These are phyloP conservation scores for Philotrypesis tridentata DNA, from an alignment of 1,140 invertebrate genomes.

Conservation along the genomic window DNA sequence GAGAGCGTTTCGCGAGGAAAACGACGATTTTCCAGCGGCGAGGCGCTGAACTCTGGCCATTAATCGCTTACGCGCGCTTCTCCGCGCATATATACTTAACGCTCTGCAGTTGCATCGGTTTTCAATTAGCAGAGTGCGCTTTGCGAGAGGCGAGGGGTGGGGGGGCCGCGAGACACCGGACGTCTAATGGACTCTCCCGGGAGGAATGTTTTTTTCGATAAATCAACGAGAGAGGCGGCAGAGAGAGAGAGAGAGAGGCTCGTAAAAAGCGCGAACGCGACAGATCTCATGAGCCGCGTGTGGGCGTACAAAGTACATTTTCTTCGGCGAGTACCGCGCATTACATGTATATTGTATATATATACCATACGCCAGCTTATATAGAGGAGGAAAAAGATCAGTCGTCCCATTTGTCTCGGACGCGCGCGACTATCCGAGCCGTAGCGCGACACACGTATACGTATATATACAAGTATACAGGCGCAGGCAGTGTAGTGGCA, in stretches of 20 bases:
- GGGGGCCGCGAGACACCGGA: too few species aligned
- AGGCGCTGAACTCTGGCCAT: not conserved
- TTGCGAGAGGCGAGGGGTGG: too few species aligned
- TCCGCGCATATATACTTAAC: too few species aligned
- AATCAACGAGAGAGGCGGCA: constrained; percentile 23
- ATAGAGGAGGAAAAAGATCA: not conserved
- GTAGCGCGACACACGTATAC: too few species aligned
- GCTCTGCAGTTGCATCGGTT: too few species aligned
- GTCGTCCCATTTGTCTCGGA: not conserved
- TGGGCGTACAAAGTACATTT: not conserved
- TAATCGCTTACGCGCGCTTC: too few species aligned
- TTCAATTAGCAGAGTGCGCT: not conserved
- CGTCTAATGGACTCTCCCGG: not conserved
- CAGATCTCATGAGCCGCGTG: constrained; percentile 19
- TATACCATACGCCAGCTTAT: too few species aligned
- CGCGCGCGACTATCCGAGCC: too few species aligned
- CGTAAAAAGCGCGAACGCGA: constrained; percentile 30
- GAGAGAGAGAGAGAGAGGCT: too few species aligned
- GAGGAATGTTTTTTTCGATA: not conserved
- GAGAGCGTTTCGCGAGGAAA: not conserved
- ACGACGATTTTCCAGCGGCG: not conserved
- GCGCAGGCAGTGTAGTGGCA: not conserved
- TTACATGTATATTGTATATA: too few species aligned
- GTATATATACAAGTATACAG: too few species aligned
- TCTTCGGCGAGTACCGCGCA: too few species aligned